Conservation (phyloP, 2,113 vertebrate genomes). For the Ciconia stormi region DNA sequence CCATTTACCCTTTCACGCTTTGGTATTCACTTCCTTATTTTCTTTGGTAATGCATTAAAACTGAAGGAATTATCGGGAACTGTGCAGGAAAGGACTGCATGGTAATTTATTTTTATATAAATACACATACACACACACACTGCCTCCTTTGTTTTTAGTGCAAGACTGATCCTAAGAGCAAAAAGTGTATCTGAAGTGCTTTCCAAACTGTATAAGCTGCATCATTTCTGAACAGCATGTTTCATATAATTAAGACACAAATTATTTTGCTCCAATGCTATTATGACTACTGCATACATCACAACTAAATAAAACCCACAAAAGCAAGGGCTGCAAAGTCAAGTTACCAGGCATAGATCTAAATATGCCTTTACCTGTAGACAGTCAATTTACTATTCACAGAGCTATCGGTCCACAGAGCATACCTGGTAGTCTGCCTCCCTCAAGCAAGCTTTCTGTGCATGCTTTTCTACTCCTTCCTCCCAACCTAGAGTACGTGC, state of each 20-base stretch:
- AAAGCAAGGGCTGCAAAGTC: not conserved
- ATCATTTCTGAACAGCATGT: not conserved
- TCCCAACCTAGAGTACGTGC: not conserved
- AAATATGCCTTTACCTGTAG: not conserved
- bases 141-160: not conserved
- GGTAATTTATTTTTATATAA: not conserved
- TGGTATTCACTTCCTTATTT: not conserved
- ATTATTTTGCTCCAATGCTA: not conserved
- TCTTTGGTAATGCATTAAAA: not conserved
- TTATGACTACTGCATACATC: not conserved
- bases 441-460: not conserved
- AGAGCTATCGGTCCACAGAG: not conserved
- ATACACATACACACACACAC: not conserved
- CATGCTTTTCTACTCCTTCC: not conserved
- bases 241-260: conserved; percentile 3
- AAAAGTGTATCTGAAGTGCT: not conserved
- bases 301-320: not conserved
- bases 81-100: not conserved
- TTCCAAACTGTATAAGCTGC: not conserved
- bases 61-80: not conserved
- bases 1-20: not conserved
- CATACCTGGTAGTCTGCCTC: not conserved
- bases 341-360: not conserved
- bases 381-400: not conserved
- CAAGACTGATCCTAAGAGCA: not conserved